Conservation (phyloP, 2,797 vertebrate genomes). For the Hypotaenidia okinawae region DNA sequence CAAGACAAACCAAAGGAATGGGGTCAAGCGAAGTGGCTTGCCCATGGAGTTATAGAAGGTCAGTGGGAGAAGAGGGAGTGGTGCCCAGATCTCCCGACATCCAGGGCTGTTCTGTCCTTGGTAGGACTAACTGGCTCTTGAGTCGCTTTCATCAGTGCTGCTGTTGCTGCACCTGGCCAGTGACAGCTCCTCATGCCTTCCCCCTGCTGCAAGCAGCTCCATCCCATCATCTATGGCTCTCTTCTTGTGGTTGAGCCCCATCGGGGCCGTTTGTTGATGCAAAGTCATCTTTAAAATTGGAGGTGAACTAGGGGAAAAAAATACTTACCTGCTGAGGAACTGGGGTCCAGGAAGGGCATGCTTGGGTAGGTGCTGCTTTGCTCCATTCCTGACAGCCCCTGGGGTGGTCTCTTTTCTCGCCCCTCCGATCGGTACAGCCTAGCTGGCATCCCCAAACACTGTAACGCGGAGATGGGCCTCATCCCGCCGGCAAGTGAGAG, state of each 20-base stretch:
- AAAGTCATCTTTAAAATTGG: background rate
- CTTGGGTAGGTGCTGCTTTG: background rate
- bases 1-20: background rate
- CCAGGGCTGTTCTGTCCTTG: background rate
- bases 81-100: background rate
- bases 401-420: background rate
- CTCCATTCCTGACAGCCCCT: background rate
- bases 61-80: background rate
- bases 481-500: background rate
- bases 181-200: background rate
- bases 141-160: background rate
- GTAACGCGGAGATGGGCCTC: background rate
- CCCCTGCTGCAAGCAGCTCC: background rate
- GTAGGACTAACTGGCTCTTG: background rate
- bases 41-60: background rate
- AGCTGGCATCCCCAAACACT: background rate
- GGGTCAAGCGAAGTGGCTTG: background rate
- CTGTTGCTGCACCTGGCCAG: background rate
- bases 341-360: background rate
- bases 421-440: fast-evolving
- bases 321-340: background rate
- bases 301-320: background rate
- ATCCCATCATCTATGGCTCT: background rate
- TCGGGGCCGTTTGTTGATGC: fast-evolving
- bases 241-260: background rate